Base-by-base conservation (phyloP, 2,888 invertebrate species). In the Hypomecis atomaria region DNA sequence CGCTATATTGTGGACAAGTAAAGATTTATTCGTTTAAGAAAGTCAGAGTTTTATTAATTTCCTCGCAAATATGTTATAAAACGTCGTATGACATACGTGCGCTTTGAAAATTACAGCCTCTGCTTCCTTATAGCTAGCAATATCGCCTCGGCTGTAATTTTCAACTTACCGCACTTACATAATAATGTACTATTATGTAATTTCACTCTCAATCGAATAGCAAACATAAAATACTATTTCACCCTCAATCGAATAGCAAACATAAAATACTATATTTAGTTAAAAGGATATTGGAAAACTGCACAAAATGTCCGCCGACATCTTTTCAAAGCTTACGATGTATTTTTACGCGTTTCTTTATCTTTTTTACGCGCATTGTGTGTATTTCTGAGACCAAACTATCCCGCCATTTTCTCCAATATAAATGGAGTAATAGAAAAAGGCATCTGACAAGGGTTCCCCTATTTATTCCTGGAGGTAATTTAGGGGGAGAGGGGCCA, bases 401-500 rank as follows among this genome's bases (percentile, higher is more conserved):
- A 50, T 65, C 65, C 33, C 54, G 62, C 60, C 66, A 67, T 68
- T 65, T 68, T 66, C 65, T 67, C 61, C 38, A 48, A 58, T 62
- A 69, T 69, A 73, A 74, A 73, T 71, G 68, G 71, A 65, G 70
- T 73, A 78, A 79, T 75, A 75, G 72, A 77, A 76, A 73, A 75
- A 73, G 74, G 71, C 69, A 64, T 66, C 52, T 77, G 80, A 82
- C 78, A 70, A 68, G 78, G 82, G 81, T 79, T 62, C 69, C 53
- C 53, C 72, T 76, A 77, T 78, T 76, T 73, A 78, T 82, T 77
- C 74, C 77, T 56, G 62, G 62, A 69, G 70, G 78, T 75, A 76
- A 78, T 79, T 79, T 76, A 70, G 66, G 66, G 56, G 57, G 65
- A 60, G 48, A 48, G 59, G 48, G 59, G 50, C 11, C 38, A 56